These are phyloP conservation scores for Hirudinaria manillensis DNA, from an alignment of 2,888 invertebrate species.

Conservation along the genomic window DNA sequence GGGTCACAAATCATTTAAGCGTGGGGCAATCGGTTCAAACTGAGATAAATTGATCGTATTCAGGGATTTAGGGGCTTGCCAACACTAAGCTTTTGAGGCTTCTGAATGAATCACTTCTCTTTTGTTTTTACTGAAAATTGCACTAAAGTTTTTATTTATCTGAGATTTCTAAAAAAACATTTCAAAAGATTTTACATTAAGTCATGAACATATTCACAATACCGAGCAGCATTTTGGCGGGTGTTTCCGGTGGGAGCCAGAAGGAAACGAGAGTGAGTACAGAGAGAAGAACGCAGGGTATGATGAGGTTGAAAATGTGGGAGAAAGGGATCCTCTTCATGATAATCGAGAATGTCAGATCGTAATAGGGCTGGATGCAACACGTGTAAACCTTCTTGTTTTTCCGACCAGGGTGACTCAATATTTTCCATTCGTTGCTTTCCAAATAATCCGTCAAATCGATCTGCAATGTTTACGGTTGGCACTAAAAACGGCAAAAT, in stretches of 20 bases:
- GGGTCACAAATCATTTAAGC: background rate
- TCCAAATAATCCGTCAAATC: conserved; percentile 47
- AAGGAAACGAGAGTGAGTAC: conserved; percentile 54
- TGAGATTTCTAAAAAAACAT: no score
- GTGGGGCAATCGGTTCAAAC: no score
- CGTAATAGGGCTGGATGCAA: conserved; percentile 49
- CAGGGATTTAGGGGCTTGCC: no score
- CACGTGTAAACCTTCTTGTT: conserved; percentile 48
- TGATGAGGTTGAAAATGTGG: conserved; percentile 53
- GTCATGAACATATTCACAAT: no score
- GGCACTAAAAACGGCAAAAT: no score
- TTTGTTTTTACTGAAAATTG: background rate
- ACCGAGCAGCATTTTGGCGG: conserved; percentile 55
- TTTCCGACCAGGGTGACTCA: conserved; percentile 45
- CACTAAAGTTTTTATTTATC: background rate
- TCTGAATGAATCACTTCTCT: background rate
- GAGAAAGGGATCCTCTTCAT: conserved; percentile 47
- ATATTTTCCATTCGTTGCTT: conserved; percentile 53
- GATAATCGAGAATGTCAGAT: conserved; percentile 49
- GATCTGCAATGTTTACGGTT: conserved; percentile 30
- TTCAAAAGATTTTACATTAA: no score
- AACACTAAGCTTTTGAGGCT: no score
- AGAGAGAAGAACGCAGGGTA: conserved; percentile 55
- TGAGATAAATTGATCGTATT: no score
- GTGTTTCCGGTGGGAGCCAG: conserved; percentile 56